A percentile compares a stretch with the other conserved stretches of the same genome.
phyloP scores from a whole-genome alignment of 1,140 invertebrate species.

The Leptinotarsa lineolata region DNA sequence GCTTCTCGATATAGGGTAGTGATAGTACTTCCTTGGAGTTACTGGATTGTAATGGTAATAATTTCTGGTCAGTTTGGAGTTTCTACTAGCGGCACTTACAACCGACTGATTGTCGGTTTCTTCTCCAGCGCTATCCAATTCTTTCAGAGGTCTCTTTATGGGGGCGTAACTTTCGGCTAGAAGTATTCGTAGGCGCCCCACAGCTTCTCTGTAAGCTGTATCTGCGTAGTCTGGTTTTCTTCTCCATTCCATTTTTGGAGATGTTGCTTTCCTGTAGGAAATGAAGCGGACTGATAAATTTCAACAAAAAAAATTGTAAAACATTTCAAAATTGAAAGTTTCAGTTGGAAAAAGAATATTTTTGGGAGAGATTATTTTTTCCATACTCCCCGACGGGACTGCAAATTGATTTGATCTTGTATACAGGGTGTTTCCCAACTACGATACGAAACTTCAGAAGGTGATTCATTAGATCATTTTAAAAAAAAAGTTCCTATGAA shows the following conservation, averaged over 20 bases:
- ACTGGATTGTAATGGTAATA: constrained; percentile 47
- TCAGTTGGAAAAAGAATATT: no score
- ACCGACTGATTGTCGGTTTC: constrained; percentile 61
- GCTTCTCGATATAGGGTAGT: constrained; percentile 41
- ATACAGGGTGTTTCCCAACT: no score
- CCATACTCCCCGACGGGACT: no score
- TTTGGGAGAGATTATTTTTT: no score
- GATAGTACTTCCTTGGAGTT: constrained; percentile 55
- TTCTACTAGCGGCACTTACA: constrained; percentile 48
- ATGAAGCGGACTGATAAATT: no score
- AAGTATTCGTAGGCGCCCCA: constrained; percentile 74
- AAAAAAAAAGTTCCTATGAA: no score
- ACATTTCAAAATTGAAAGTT: no score
- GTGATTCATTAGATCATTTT: no score
- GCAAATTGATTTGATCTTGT: no score
- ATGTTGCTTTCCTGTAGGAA: constrained; percentile 42
- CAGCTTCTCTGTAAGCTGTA: constrained; percentile 78
- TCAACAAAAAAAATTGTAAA: no score
- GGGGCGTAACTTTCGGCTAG: constrained; percentile 75
- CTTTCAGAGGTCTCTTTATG: constrained; percentile 54
- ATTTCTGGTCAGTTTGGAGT: constrained; percentile 39
- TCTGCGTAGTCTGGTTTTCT: constrained; percentile 78
- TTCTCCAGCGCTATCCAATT: constrained; percentile 58
- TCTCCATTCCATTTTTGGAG: constrained; percentile 56
- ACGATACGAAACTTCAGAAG: no score